These are phyloP conservation scores for Microplitis demolitor DNA, from an alignment of 1,140 invertebrate genomes.

Conservation along the genomic window DNA sequence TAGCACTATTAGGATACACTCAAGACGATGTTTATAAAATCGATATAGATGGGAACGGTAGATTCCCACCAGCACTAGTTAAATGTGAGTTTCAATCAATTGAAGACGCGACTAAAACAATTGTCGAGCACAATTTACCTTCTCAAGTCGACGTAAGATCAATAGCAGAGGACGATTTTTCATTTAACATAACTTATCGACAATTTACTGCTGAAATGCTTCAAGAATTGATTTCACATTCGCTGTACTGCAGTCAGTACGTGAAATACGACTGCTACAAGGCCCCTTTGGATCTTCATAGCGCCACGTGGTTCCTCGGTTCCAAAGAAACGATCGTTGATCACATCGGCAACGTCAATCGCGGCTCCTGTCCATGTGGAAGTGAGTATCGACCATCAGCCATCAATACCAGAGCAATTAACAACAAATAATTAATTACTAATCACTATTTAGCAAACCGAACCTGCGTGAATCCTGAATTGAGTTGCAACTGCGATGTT, in stretches of 20 bases:
- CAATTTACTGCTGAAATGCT: conserved; percentile 90
- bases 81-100: conserved; percentile 88
- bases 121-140: conserved; percentile 90
- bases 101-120: conserved; percentile 85
- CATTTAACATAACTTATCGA: conserved; percentile 83
- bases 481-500: conserved; percentile 86
- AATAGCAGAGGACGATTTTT: conserved; percentile 75
- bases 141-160: conserved; percentile 87
- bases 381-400: conserved; percentile 62
- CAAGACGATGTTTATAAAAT: conserved; percentile 88
- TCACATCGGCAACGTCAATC: conserved; percentile 81
- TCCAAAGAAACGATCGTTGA: conserved; percentile 81
- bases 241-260: conserved; percentile 86
- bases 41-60: conserved; percentile 92
- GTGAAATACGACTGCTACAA: conserved; percentile 91
- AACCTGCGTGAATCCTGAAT: conserved; percentile 77
- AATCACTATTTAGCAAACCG: conserved; percentile 72
- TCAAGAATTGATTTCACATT: conserved; percentile 85
- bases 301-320: conserved; percentile 88
- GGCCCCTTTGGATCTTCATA: conserved; percentile 84
- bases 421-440: conserved; percentile 44
- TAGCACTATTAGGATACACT: conserved; percentile 82
- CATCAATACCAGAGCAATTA: neutral
- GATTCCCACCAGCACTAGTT: conserved; percentile 86
- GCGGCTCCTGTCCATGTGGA: conserved; percentile 67